phyloP scores from a whole-genome alignment of 1,140 invertebrate genomes.

The Philopotamus ludificatus region DNA sequence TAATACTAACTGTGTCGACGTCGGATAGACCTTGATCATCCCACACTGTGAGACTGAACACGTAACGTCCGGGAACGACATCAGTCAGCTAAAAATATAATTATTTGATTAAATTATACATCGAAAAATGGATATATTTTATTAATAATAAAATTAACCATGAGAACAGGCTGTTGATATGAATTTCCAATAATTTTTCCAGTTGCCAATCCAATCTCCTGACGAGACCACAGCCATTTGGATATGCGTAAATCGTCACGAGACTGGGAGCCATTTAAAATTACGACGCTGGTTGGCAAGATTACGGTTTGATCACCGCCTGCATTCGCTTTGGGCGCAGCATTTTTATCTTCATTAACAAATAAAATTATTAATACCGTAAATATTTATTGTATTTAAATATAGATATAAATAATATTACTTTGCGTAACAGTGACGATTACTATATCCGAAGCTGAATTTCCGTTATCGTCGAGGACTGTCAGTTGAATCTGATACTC shows the following conservation, averaged over 20 bases:
- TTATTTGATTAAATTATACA: neutral
- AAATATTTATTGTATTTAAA: neutral
- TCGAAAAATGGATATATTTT: neutral
- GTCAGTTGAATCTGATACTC: slow-evolving; percentile 81
- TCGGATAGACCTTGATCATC: slow-evolving; percentile 84
- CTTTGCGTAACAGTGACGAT: slow-evolving; percentile 86
- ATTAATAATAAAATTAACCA: no score
- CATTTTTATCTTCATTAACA: slow-evolving; percentile 74
- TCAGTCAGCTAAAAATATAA: slow-evolving; percentile 67
- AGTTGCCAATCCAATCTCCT: slow-evolving; percentile 77
- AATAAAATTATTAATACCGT: slow-evolving; percentile 7
- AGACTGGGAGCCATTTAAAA: slow-evolving; percentile 83
- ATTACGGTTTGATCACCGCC: slow-evolving; percentile 79
- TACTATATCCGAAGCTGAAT: slow-evolving; percentile 70
- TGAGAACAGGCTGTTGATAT: slow-evolving; percentile 72
- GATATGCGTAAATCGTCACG: slow-evolving; percentile 85
- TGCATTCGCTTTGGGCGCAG: slow-evolving; percentile 82
- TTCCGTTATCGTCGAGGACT: slow-evolving; percentile 81
- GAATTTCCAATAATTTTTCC: slow-evolving; percentile 75
- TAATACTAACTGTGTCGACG: slow-evolving; percentile 79
- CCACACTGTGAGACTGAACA: slow-evolving; percentile 83
- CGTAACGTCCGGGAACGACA: slow-evolving; percentile 81
- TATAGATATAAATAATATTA: slow-evolving; percentile 57
- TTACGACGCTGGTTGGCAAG: slow-evolving; percentile 72
- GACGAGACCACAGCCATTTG: slow-evolving; percentile 81